phyloP scores from a whole-genome alignment of 2,113 vertebrate species.

The Chloroceryle aenea region DNA sequence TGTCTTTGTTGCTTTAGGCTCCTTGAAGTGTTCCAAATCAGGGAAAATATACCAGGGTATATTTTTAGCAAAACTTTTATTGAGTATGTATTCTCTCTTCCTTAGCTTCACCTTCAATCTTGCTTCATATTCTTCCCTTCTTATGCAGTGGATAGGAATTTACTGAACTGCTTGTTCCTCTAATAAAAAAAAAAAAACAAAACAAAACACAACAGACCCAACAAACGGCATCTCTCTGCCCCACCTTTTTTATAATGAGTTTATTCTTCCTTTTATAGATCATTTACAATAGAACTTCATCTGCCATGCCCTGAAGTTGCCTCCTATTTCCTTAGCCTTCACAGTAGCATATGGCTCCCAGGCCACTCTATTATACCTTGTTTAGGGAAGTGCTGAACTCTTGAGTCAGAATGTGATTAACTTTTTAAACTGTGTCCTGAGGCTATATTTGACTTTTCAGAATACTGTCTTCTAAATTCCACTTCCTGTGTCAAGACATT shows the following conservation, averaged over 20 bases:
- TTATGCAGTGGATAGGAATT: not conserved
- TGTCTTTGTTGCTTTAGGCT: not conserved
- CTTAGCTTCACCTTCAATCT: not conserved
- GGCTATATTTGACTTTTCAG: not conserved
- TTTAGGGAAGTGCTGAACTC: not conserved
- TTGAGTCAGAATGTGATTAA: not conserved
- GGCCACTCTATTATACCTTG: not conserved
- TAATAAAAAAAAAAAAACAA: not conserved
- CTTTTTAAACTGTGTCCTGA: not conserved
- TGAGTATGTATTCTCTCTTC: not conserved
- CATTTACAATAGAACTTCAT: not conserved
- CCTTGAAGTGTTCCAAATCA: not conserved
- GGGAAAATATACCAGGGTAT: not conserved
- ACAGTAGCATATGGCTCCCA: not conserved
- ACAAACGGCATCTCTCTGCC: not conserved
- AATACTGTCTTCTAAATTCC: not conserved
- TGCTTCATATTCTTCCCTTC: not conserved
- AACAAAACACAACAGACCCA: not conserved
- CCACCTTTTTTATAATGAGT: not conserved
- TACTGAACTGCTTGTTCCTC: not conserved
- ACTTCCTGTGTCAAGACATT: not conserved
- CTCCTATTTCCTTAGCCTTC: not conserved
- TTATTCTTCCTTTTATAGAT: not conserved
- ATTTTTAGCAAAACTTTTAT: not conserved
- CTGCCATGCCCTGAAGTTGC: not conserved